Percentiles rank a stretch among this genome's conserved stretches.
Conservation (phyloP, 2,113 vertebrate species). For the Seriola aureovittata region DNA sequence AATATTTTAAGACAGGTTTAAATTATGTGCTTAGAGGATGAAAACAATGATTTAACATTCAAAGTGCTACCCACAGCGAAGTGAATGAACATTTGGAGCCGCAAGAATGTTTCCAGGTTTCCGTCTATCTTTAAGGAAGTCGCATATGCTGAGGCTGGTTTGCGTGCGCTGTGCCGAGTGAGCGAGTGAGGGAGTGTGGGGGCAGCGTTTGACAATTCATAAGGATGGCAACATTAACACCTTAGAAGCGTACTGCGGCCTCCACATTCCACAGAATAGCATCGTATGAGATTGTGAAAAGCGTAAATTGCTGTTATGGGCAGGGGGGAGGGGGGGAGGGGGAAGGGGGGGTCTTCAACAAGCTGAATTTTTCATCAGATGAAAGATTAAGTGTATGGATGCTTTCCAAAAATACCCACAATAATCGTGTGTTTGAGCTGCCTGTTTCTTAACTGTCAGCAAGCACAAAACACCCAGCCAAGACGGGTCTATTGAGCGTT, state of each 20-base stretch:
- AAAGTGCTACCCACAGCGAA: constrained; percentile 71
- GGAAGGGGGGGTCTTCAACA: constrained; percentile 59
- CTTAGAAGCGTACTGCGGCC: constrained; percentile 63
- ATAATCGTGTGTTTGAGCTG: constrained; percentile 73
- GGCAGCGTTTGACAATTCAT: constrained; percentile 67
- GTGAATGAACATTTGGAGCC: constrained; percentile 50
- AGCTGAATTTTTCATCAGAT: constrained; percentile 77
- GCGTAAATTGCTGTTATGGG: constrained; percentile 66
- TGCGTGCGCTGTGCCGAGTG: constrained; percentile 12
- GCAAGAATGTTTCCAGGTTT: constrained; percentile 51
- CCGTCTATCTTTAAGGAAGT: constrained; percentile 52
- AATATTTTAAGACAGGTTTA: constrained; percentile 75
- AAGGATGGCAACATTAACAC: constrained; percentile 66
- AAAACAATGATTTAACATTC: constrained; percentile 77
- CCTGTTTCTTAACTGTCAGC: constrained; percentile 81
- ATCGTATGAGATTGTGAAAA: constrained; percentile 61
- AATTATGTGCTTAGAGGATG: constrained; percentile 71
- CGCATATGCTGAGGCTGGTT: constrained; percentile 49
- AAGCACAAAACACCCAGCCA: constrained; percentile 70
- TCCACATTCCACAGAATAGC: constrained; percentile 59
- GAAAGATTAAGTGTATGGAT: constrained; percentile 83
- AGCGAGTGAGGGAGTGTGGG: constrained; percentile 57
- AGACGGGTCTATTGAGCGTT: constrained; percentile 79
- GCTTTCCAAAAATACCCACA: constrained; percentile 79
- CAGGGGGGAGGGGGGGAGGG: background rate